A percentile compares a stretch with the other conserved stretches of the same genome.
phyloP scores from a whole-genome alignment of 2,888 invertebrate genomes.

The Linnaemya tessellans region DNA sequence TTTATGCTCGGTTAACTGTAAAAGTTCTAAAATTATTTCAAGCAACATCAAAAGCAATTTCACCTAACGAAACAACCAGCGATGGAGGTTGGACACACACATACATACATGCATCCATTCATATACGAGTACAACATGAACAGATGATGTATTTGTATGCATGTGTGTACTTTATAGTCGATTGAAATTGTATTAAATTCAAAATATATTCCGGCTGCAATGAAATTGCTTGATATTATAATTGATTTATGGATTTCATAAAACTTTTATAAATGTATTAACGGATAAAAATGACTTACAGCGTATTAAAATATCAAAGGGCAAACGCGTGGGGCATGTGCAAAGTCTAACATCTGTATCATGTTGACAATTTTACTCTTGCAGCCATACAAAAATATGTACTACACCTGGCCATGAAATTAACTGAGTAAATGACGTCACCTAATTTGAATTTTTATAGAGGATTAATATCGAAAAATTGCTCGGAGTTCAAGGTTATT shows the following conservation, averaged over 20 bases:
- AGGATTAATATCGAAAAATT: no score
- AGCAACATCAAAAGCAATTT: conserved; percentile 24
- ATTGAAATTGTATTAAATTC: no score
- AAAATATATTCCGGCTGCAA: neutral
- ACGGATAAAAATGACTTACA: neutral
- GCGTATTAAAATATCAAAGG: neutral
- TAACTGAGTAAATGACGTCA: no score
- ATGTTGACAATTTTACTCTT: no score
- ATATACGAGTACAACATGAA: no score
- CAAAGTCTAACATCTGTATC: no score
- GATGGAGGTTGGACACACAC: neutral
- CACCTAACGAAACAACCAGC: neutral
- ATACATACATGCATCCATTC: neutral
- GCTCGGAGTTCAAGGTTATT: no score
- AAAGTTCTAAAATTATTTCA: conserved; percentile 67
- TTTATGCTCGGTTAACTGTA: conserved; percentile 66
- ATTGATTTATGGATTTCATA: conserved; percentile 8
- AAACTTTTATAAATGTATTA: neutral
- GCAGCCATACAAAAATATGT: no score
- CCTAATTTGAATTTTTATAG: no score
- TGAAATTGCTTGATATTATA: conserved; percentile 6
- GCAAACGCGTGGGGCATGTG: neutral
- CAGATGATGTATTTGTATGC: no score
- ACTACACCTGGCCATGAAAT: no score
- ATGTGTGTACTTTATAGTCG: no score